Base-by-base conservation (phyloP, 2,797 vertebrate species). In the Diplodus sargus region DNA sequence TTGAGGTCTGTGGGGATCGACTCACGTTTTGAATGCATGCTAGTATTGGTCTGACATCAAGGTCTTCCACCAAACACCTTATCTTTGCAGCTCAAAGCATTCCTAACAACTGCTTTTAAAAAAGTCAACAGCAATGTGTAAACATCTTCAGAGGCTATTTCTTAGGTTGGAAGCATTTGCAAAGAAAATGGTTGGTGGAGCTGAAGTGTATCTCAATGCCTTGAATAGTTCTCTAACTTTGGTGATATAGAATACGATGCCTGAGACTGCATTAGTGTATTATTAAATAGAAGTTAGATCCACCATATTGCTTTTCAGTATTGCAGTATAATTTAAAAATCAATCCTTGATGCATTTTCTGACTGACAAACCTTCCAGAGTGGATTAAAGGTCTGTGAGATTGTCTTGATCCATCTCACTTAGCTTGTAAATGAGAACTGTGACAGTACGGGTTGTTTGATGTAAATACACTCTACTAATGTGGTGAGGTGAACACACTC, bases 391-490 rank as follows among this genome's bases (percentile, higher is more conserved):
- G 69, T 45, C 20, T 63, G 16, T 20, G 18, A 58, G 63, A 76
- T 62, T 53, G 70, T 25, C 48, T 49, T 82, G 70, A 83, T 86
- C 51, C 45, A 68, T 85, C 48, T 76, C 65, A 76, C 74, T 82
- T 70, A 57, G 30, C 63, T 69, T 65, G 62, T 56, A 80, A 75
- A 84, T 64, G 34, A 57, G 61, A 78, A 43, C 8, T 20, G 58
- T 74, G 57, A 71, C n/a, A 23, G 57, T 45, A 22, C 60, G 62
- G 64, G 42, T 49, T 59, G 42, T 76, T 68, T 83, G 52, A 80
- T 82, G 71, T 79, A 81, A 87, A 76, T 61, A 47, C 6, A 57
- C 22, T 69, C 53, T 16, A 11, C 73, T 56, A 58, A 81, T 61
- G 52, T n/a, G 30, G 18, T 1, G 64, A 70, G 15, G 42, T 60